A percentile compares a stretch with the other conserved stretches of the same genome.
These are phyloP conservation scores for Brachionus rotundiformis DNA, from an alignment of 1,140 invertebrate genomes.

Conservation along the genomic window DNA sequence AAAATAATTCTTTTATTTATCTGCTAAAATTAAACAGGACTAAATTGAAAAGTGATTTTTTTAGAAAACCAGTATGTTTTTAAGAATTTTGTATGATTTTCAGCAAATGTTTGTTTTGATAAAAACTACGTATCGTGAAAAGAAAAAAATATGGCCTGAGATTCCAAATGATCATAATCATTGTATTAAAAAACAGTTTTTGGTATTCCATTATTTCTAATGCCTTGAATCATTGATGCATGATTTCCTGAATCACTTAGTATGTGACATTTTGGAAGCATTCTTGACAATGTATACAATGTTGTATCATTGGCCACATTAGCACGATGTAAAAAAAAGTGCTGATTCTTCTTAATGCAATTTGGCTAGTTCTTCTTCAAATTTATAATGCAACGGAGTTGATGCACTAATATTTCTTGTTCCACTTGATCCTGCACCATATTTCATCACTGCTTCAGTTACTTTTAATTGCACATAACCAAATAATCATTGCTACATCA, in stretches of 20 bases:
- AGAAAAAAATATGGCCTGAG: no score
- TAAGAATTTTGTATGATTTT: no score
- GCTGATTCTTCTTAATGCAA: constrained; percentile 90
- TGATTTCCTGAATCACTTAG: constrained; percentile 98
- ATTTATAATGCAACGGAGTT: constrained; percentile 82
- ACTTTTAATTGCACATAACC: constrained; percentile 70
- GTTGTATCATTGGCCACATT: constrained; percentile 97
- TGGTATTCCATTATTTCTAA: constrained; percentile 83
- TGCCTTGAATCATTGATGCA: constrained; percentile 97
- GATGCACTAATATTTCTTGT: constrained; percentile 97
- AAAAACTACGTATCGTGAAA: no score
- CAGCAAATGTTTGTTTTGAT: no score
- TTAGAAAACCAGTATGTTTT: no score
- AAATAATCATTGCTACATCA: constrained; percentile 99
- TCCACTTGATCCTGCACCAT: constrained; percentile 90
- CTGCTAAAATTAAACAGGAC: no score
- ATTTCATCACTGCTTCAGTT: constrained; percentile 77
- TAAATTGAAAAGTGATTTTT: no score
- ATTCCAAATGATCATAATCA: constrained; percentile 80
- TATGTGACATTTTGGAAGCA: constrained; percentile 85
- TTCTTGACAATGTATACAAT: constrained; percentile 83
- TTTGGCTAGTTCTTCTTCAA: constrained; percentile 80
- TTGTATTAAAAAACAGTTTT: constrained; percentile 95
- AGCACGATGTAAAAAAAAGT: constrained; percentile 93
- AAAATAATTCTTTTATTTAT: no score